Evolutionary conservation across 2,888 invertebrate species (phyloP).

Genomic region (Limulus polyphemus): DNA sequence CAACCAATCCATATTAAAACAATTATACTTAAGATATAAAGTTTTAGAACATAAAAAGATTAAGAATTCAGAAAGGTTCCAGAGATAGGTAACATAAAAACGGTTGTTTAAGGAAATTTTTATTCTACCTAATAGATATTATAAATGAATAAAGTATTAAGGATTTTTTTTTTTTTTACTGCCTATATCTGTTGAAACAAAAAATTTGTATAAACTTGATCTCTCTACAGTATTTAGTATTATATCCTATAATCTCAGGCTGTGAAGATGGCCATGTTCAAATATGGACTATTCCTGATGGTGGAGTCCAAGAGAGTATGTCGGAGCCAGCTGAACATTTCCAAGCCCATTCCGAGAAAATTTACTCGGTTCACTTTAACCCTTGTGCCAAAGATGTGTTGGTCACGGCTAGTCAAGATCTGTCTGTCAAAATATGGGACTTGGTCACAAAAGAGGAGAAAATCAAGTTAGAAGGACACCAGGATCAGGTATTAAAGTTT

Average conservation of each 20-base stretch:
- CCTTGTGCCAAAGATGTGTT: constrained; percentile 75
- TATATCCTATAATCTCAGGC: constrained; percentile 40
- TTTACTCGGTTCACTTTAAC: constrained; percentile 80
- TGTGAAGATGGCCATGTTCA: constrained; percentile 77
- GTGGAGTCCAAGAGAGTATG: constrained; percentile 61
- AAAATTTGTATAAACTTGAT: background rate
- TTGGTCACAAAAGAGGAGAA: constrained; percentile 44
- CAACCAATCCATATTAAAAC: too few species aligned
- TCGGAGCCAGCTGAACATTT: constrained; percentile 49
- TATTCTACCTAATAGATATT: too few species aligned
- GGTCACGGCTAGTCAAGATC: constrained; percentile 78
- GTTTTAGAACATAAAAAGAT: too few species aligned
- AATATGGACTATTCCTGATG: constrained; percentile 63
- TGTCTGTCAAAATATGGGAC: constrained; percentile 80
- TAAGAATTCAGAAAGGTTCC: too few species aligned
- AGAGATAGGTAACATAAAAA: too few species aligned
- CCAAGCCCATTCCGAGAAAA: constrained; percentile 71
- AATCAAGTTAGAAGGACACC: constrained; percentile 58
- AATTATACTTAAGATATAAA: too few species aligned
- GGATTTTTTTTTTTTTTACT: too few species aligned
- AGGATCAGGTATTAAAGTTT: constrained; percentile 50
- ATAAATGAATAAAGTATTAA: too few species aligned
- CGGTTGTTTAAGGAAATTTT: too few species aligned
- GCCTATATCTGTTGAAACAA: background rate
- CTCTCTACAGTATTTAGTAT: too few species aligned